Conservation (phyloP, 2,113 vertebrate genomes). For the Xenopus borealis region DNA sequence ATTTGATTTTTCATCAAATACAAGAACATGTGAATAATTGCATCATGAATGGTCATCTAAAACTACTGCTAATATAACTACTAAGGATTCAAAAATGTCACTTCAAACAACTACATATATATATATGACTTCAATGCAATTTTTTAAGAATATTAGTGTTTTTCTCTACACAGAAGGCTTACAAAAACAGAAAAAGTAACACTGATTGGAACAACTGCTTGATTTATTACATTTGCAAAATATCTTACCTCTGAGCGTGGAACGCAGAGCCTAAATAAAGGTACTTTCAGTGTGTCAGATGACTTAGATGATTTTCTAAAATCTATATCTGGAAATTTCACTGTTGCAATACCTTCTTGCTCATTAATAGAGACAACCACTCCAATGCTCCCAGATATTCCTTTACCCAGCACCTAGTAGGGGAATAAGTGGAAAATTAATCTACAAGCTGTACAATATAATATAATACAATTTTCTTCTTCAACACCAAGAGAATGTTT, state of each 20-base stretch:
- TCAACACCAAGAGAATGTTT: background rate
- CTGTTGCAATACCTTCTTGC: slow-evolving; percentile 95
- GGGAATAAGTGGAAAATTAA: background rate
- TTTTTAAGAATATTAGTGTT: too few relatives aligned
- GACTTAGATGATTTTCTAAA: slow-evolving; percentile 89
- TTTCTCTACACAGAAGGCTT: too few relatives aligned
- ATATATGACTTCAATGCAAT: too few relatives aligned
- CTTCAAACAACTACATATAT: too few relatives aligned
- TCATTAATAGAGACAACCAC: slow-evolving; percentile 96
- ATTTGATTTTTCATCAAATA: too few relatives aligned
- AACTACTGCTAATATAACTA: too few relatives aligned
- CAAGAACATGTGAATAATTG: too few relatives aligned
- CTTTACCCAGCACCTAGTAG: slow-evolving; percentile 88
- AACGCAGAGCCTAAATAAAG: slow-evolving; percentile 92
- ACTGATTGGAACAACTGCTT: too few relatives aligned
- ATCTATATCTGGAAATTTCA: slow-evolving; percentile 89
- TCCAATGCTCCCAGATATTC: slow-evolving; percentile 87
- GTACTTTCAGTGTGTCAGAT: slow-evolving; percentile 88
- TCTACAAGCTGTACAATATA: background rate
- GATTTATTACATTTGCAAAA: too few relatives aligned
- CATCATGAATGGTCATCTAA: too few relatives aligned
- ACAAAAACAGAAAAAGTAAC: too few relatives aligned
- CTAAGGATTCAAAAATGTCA: too few relatives aligned
- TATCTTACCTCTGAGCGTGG: slow-evolving; percentile 89
- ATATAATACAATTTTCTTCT: background rate